Percentiles rank a stretch among this genome's conserved stretches.
Evolutionary conservation across 2,797 vertebrate species (phyloP).

Genomic region (Otolemur crassicaudatus): DNA sequence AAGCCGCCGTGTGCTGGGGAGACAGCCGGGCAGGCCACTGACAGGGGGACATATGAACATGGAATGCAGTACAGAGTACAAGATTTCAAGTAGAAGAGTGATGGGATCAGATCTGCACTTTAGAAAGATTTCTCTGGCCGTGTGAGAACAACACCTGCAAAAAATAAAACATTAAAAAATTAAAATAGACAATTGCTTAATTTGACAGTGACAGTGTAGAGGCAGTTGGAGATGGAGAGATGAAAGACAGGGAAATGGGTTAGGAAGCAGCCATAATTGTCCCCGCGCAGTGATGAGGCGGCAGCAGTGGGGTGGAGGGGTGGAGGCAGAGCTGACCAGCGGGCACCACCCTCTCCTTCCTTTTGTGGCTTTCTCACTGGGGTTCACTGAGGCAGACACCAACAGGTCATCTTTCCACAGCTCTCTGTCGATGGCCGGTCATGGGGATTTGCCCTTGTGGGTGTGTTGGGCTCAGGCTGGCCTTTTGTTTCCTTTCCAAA

Average conservation of each 20-base stretch:
- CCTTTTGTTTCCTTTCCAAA: constrained; percentile 24
- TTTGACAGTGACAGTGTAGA: not conserved
- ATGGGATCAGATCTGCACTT: not conserved
- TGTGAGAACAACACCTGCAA: not conserved
- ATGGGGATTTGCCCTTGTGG: constrained; percentile 15
- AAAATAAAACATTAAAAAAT: not conserved
- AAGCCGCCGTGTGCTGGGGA: not conserved
- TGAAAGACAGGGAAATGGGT: not conserved
- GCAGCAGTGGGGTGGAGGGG: not conserved
- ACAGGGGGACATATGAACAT: not conserved
- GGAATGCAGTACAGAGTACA: not conserved
- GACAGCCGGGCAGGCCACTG: not conserved
- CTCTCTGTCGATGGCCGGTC: not conserved
- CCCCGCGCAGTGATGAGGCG: not conserved
- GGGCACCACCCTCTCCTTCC: too few relatives aligned
- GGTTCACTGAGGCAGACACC: not conserved
- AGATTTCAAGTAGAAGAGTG: not conserved
- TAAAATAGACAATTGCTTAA: not conserved
- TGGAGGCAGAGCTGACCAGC: not conserved
- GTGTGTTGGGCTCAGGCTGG: not conserved
- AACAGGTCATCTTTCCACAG: constrained; percentile 10
- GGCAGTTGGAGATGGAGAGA: not conserved
- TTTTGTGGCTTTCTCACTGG: constrained; percentile 1
- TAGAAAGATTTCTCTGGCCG: not conserved
- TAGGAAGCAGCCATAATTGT: not conserved